Evolutionary conservation across 2,797 vertebrate genomes (phyloP).

Genomic region (Microctenopoma stevenorrisi): DNA sequence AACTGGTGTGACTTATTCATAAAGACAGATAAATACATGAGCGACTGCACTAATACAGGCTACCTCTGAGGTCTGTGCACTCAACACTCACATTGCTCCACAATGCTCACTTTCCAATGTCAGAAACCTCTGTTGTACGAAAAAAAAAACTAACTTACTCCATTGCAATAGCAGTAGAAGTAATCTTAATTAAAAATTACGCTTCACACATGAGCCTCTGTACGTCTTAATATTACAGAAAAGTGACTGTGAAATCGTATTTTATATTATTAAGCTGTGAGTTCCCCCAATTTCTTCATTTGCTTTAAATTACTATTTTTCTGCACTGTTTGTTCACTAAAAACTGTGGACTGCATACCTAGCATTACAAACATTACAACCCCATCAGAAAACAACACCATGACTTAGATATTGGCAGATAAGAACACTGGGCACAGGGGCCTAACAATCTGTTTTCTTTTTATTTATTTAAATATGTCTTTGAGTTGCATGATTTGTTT

Average conservation of each 20-base stretch:
- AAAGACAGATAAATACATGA: too few relatives aligned
- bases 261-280: conserved; percentile 26
- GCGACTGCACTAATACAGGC: not conserved
- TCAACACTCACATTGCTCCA: not conserved
- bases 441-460: conserved; percentile 15
- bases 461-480: conserved; percentile 19
- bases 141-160: not conserved
- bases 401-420: too few relatives aligned
- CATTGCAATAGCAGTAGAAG: not conserved
- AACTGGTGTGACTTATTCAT: not conserved
- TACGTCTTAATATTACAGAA: conserved; percentile 20
- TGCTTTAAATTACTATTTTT: not conserved
- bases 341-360: not conserved
- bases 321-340: not conserved
- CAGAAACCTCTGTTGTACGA: not conserved
- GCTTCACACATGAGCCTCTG: conserved; percentile 24
- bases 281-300: conserved; percentile 11
- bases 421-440: too few relatives aligned
- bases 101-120: not conserved
- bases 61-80: not conserved
- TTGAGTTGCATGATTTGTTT: conserved; percentile 17
- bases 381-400: conserved; percentile 5
- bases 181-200: conserved; percentile 5
- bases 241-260: conserved; percentile 43
- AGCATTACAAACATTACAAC: conserved; percentile 3